Conservation (phyloP, 2,797 vertebrate genomes). For the Iguana delicatissima region DNA sequence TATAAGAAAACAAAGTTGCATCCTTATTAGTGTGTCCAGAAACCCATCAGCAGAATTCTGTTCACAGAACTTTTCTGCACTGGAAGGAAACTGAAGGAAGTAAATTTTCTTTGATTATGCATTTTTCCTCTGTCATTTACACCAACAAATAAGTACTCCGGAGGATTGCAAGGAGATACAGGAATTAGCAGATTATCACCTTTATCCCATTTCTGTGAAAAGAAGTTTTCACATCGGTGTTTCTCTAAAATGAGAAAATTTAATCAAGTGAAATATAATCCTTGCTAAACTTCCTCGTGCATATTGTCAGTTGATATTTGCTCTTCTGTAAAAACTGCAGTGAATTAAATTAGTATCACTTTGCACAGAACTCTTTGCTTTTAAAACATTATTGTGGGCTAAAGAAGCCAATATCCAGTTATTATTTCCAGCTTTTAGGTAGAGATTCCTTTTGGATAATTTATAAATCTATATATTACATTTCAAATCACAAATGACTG, state of each 20-base stretch:
- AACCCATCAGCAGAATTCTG: not conserved
- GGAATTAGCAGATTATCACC: not conserved
- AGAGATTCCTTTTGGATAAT: not conserved
- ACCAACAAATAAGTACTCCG: not conserved
- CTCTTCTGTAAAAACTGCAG: not conserved
- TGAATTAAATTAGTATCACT: too few relatives aligned
- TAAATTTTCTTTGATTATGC: not conserved
- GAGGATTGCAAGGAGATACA: not conserved
- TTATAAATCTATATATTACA: too few relatives aligned
- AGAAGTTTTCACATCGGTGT: not conserved
- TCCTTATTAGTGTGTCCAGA: conserved; percentile 4
- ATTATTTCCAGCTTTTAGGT: not conserved
- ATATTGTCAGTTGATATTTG: not conserved
- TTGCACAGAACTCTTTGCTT: too few relatives aligned
- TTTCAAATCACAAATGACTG: not conserved
- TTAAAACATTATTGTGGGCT: not conserved
- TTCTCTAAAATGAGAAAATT: not conserved
- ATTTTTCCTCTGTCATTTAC: not conserved
- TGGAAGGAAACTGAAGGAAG: not conserved
- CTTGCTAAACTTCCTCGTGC: not conserved
- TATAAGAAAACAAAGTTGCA: conserved; percentile 3
- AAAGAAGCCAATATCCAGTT: not conserved
- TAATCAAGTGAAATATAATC: not conserved
- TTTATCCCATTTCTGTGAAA: not conserved
- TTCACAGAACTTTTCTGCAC: not conserved